Base-by-base conservation (phyloP, 1,140 invertebrate genomes). In the Orius insidiosus region DNA sequence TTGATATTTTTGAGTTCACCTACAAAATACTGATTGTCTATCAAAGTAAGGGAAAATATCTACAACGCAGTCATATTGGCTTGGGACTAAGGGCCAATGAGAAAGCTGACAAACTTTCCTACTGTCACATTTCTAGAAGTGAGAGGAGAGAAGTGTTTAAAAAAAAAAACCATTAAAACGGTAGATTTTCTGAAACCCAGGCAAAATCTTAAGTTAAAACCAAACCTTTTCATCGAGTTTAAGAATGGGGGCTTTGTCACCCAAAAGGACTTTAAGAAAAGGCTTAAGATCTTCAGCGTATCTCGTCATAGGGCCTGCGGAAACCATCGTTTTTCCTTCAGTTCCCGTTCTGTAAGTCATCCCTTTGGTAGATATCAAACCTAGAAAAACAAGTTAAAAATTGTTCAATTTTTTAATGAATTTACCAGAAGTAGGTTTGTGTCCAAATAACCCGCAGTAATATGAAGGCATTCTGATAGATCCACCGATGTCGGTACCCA, bases 401-500 rank as follows among this genome's bases (percentile, higher is more conserved):
- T 5, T 32, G 3, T n/a, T n/a, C n/a, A 10, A 14, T 30, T 9
- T 19, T 31, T 42, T 16, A 19, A 30, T 36, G n/a, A 24, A 46
- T n/a, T n/a, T n/a, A n/a, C 80, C 78, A 54, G 72, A 68, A 6
- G 83, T 84, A 3, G 89, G 79, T 59, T 95, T 94, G 53, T 92
- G 78, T 2, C 86, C 93, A 65, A 83, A 98, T 39, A 97, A 68
- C 33, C 94, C 94, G 67, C 88, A 94, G 62, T 85, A 95, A 56
- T 89, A 92, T 1, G 87, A 75, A 2, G 94, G 94, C 68, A 98
- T 90, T 38, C 95, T 72, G 37, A 88, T 83, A 5, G 88, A 94
- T 0, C 94, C 95, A 13, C 90, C 93, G 55, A 98, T 92, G 63
- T 98, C 94, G 1, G 85, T 85, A 53, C 85, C 87, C 33, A 98